phyloP scores from a whole-genome alignment of 2,797 vertebrate species.

The Propithecus perrieri region DNA sequence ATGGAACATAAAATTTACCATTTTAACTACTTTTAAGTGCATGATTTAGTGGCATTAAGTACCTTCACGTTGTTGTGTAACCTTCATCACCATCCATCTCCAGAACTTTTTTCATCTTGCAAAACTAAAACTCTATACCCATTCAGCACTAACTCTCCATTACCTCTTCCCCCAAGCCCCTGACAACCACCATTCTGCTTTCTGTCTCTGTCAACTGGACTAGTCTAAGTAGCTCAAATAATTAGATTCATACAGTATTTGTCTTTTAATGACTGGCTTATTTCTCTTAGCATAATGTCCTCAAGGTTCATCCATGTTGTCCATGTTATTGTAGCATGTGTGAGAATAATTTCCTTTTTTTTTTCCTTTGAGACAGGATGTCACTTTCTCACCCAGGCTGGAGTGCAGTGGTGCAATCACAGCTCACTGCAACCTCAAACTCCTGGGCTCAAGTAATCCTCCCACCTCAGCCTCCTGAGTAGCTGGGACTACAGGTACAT shows the following conservation, averaged over 20 bases:
- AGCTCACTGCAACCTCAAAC: background rate
- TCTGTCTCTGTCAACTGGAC: background rate
- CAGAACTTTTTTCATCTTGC: background rate
- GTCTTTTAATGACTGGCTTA: background rate
- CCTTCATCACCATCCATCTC: background rate
- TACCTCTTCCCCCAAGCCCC: background rate
- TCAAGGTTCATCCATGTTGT: background rate
- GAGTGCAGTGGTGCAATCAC: background rate
- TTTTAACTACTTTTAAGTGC: background rate
- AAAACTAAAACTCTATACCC: background rate
- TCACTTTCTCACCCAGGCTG: background rate
- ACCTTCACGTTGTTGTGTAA: background rate
- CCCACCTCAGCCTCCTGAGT: background rate
- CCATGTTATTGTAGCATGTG: background rate
- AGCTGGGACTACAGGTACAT: background rate
- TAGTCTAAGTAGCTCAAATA: background rate
- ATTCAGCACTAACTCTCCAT: background rate
- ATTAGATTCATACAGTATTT: background rate
- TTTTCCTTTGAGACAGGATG: background rate
- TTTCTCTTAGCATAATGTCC: slow-evolving; percentile 18
- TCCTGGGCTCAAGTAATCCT: background rate
- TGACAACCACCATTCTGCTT: background rate
- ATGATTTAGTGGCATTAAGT: background rate
- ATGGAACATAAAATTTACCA: background rate
- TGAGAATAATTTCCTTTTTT: background rate